Percentiles rank a stretch among this genome's conserved stretches.
Conservation (phyloP, 2,888 invertebrate species). For the Pristionchus maxplancki region DNA sequence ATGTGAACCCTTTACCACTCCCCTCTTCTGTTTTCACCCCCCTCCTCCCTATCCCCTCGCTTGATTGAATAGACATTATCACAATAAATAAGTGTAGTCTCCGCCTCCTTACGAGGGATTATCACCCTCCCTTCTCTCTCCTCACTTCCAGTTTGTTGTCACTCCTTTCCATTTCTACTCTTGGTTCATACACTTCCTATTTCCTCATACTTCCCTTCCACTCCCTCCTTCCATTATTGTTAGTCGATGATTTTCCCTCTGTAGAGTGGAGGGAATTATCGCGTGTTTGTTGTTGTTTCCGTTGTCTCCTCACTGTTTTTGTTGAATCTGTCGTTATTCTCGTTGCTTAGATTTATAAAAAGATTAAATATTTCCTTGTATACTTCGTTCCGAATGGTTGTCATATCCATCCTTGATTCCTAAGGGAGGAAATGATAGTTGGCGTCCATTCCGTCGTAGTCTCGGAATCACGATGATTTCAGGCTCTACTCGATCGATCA, state of each 20-base stretch:
- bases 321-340: constrained; percentile 23
- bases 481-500: background rate
- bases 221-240: constrained; percentile 22
- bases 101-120: background rate
- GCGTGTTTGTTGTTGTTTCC: constrained; percentile 4
- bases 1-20: background rate
- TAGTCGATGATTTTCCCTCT: background rate
- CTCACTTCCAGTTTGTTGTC: background rate
- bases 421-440: background rate
- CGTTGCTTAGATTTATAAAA: constrained; percentile 14
- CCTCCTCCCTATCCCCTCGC: background rate
- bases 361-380: background rate
- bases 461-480: constrained; percentile 43
- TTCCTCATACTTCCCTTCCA: background rate
- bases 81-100: background rate
- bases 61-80: background rate
- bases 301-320: constrained; percentile 28
- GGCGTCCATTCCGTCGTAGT: background rate
- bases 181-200: background rate
- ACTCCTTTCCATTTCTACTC: background rate
- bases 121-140: background rate
- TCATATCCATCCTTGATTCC: background rate
- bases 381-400: background rate
- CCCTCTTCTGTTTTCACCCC: constrained; percentile 50
- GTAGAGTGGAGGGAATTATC: background rate